A percentile compares a stretch with the other conserved stretches of the same genome.
These are phyloP conservation scores for Struthidea cinerea DNA, from an alignment of 2,113 vertebrate genomes.

Conservation along the genomic window DNA sequence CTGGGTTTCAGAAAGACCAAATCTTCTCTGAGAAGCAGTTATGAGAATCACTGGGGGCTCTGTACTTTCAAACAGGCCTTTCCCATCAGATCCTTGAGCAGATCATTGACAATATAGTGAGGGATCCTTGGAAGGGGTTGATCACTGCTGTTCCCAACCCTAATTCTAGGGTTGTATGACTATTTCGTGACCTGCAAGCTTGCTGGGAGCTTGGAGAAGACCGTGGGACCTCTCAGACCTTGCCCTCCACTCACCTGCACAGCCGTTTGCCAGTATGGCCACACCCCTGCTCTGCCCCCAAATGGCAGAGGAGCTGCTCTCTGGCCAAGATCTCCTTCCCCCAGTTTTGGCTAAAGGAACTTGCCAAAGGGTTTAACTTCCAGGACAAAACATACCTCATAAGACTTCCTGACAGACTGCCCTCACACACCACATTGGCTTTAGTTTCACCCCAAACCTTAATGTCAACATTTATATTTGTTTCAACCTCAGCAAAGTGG, in stretches of 20 bases:
- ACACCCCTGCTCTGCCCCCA: accelerated
- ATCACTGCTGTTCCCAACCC: neutral
- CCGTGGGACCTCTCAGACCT: neutral
- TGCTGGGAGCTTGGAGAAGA: neutral
- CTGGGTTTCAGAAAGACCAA: neutral
- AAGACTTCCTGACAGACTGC: neutral
- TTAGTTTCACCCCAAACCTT: neutral
- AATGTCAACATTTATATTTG: accelerated
- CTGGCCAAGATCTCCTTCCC: neutral
- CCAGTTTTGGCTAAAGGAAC: neutral
- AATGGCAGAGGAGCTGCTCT: neutral
- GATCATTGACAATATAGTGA: neutral
- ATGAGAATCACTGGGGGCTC: neutral
- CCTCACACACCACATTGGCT: neutral
- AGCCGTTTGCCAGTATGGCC: neutral
- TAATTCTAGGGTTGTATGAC: neutral
- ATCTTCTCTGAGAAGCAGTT: neutral
- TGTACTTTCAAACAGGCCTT: neutral
- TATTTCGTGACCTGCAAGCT: neutral
- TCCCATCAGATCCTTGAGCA: neutral
- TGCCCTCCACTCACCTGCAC: neutral
- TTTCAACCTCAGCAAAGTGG: neutral
- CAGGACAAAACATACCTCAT: neutral
- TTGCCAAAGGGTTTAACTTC: neutral
- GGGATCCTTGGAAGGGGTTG: neutral